These are phyloP conservation scores for Cacajao melanocephalus DNA, from an alignment of 2,797 vertebrate species.

Conservation along the genomic window DNA sequence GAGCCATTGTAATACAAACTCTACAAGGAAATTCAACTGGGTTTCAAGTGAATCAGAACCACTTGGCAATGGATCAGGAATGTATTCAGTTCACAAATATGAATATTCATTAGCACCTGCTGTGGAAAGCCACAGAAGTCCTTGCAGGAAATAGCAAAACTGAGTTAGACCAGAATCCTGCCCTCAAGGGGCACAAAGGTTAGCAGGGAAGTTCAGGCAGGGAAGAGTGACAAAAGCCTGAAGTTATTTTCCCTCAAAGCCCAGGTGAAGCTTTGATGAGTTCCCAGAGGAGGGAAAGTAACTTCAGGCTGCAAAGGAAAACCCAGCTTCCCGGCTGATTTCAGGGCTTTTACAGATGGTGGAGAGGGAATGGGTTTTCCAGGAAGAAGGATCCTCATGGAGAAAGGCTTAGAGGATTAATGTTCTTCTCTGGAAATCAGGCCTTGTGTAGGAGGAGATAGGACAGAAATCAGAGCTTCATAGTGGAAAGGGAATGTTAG, in stretches of 20 bases:
- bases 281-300: neutral
- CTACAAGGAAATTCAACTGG: neutral
- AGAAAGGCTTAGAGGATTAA: neutral
- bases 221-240: neutral
- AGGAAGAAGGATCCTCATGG: neutral
- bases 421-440: neutral
- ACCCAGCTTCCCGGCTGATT: neutral
- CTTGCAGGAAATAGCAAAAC: neutral
- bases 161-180: neutral
- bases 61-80: neutral
- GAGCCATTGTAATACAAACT: neutral
- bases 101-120: neutral
- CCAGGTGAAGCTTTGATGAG: neutral
- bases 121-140: neutral
- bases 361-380: neutral
- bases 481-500: neutral
- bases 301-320: neutral
- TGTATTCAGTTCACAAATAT: neutral
- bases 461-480: neutral
- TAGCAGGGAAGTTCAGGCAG: neutral
- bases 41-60: conserved; percentile 50
- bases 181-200: neutral
- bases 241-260: neutral
- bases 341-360: neutral
- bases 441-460: neutral